Base-by-base conservation (phyloP, 2,888 invertebrate genomes). In the Desoria tigrina region DNA sequence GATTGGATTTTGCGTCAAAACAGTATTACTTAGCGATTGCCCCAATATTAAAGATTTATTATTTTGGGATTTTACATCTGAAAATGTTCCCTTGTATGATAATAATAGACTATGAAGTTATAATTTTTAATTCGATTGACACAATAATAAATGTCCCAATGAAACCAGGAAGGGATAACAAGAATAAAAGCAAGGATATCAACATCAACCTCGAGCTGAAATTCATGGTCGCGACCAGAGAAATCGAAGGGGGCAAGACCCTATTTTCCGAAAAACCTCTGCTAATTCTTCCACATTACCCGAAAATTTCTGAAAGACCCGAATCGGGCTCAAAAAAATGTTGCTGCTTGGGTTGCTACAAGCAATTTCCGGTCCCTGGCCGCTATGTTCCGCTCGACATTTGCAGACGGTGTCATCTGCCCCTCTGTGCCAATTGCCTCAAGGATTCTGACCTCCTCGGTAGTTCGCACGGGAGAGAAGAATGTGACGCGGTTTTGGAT, bases 181-280 rank as follows among this genome's bases (percentile, higher is more conserved):
- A 32, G 32, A 32, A 7, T 32, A 32, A 32, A 32, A 11, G 32
- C 6, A 32, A 32, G 11, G 32, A 49, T 51, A 39, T 23, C 39
- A 42, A 16, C 42, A 55, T 27, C 50, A 21, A 45, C 9, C 16
- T 45, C 11, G 68, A 68, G 49, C 50, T 54, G 1, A 60, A 58
- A 21, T 68, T 53, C 39, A 58, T 64, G 55, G 54, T 64, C 4
- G 28, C 61, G 23, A 64, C 58, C 2, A 53, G 54, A 26, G 16
- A 32, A 9, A 57, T 64, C 32, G 26, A 56, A 6, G 57, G 57
- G 9, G 69, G 65, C 2, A 28, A 3, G 18, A 27, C 58, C 6
- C 50, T 67, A 1, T 60, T 63, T n/a, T 59, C 18, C 4, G 66
- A 67, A 45, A 54, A 42, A 23, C 66, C 66, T 23, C 24, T 62